phyloP scores from a whole-genome alignment of 2,888 invertebrate species.

The Monoplex corrugatus region DNA sequence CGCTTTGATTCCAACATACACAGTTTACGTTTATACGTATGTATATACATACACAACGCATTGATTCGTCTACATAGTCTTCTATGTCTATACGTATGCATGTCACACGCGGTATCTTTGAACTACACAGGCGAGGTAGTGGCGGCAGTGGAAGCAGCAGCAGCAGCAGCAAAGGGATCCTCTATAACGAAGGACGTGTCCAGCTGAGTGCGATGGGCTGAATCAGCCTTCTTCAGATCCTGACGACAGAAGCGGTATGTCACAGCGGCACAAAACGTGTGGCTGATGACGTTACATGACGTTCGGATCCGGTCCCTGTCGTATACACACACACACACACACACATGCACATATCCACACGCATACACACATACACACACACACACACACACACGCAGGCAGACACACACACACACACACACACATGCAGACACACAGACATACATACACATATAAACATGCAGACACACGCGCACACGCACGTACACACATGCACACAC shows the following conservation, averaged over 20 bases:
- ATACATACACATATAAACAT: background rate
- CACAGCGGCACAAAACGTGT: slow-evolving; percentile 69
- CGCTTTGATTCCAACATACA: no score
- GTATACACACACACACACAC: background rate
- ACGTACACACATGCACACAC: background rate
- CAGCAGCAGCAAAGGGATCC: background rate
- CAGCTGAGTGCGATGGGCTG: background rate
- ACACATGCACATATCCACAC: background rate
- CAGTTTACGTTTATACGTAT: no score
- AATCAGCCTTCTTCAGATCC: slow-evolving; percentile 40
- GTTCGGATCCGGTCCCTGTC: slow-evolving; percentile 75
- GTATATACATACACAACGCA: no score
- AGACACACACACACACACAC: background rate
- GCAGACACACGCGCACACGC: background rate
- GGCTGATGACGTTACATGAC: slow-evolving; percentile 71
- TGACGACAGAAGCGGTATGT: slow-evolving; percentile 67
- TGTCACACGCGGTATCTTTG: background rate
- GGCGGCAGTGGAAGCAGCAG: background rate
- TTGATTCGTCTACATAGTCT: no score
- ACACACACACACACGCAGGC: background rate
- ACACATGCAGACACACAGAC: background rate
- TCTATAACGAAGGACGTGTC: background rate
- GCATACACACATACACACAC: slow-evolving; percentile 4
- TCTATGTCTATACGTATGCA: background rate
- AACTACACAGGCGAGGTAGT: background rate